Conservation (phyloP, 1,140 invertebrate genomes). For the Trinorchestia longiramus region DNA sequence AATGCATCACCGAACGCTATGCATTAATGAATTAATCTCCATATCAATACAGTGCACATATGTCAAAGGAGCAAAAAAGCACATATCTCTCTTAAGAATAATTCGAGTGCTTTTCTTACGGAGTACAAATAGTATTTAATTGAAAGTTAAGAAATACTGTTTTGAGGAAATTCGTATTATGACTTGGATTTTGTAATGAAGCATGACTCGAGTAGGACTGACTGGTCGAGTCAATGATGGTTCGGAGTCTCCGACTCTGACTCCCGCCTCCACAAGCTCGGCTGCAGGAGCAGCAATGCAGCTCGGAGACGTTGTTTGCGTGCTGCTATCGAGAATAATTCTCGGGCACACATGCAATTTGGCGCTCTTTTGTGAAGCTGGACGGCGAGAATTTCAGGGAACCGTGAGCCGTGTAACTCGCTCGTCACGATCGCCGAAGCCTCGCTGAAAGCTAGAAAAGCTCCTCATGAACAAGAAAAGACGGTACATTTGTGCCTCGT, state of each 20-base stretch:
- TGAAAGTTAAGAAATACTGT: too few relatives aligned
- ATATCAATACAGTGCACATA: too few relatives aligned
- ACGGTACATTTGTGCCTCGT: neutral
- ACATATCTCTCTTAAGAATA: too few relatives aligned
- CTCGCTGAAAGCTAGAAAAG: neutral
- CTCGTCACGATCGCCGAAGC: constrained; percentile 1
- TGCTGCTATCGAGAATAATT: constrained; percentile 39
- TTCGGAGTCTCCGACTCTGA: neutral
- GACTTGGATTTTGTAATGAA: too few relatives aligned
- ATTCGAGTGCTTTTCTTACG: too few relatives aligned
- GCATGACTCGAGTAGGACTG: too few relatives aligned
- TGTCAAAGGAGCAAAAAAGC: too few relatives aligned
- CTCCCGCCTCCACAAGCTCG: neutral
- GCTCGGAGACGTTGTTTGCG: constrained; percentile 26
- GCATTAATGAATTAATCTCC: too few relatives aligned
- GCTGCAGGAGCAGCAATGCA: constrained; percentile 38
- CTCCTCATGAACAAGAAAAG: neutral
- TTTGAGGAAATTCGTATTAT: too few relatives aligned
- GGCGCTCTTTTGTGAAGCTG: neutral
- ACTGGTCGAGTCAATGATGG: neutral
- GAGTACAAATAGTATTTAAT: too few relatives aligned
- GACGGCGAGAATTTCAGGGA: neutral
- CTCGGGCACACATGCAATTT: constrained; percentile 13
- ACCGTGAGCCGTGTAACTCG: constrained; percentile 32
- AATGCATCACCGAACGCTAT: too few relatives aligned